Base-by-base conservation (phyloP, 2,113 vertebrate genomes). In the Chamaea fasciata region DNA sequence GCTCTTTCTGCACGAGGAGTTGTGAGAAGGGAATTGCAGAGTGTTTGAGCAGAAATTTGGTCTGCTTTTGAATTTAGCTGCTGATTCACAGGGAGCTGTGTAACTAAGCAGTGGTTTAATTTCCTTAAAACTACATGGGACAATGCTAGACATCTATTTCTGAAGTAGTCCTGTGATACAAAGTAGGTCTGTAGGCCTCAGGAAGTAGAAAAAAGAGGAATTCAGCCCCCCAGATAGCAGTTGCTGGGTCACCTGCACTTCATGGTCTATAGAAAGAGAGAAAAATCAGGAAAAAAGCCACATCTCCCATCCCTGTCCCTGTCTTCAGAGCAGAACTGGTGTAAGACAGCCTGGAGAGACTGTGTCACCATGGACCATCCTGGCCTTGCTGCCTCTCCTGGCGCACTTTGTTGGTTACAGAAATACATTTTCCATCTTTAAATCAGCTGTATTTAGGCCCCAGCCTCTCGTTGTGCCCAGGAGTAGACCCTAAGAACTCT, bases 1-100 rank as follows among this genome's bases (percentile, higher is more conserved):
- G 83, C 80, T 92, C 53, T 90, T 90, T 89, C 63, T 91, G 60
- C 87, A 89, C 55, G 1, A 93, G 93, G 94, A 94, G 89, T 87
- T 90, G 81, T 78, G 65, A 95, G 95, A 94, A 94, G 56, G 44
- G 83, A 57, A 59, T 91, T 71, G 89, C 68, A 39, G 84, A 83
- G 79, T 10, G 50, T 77, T 55, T 24, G 57, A 78, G 62, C 44
- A 49, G 73, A 70, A 78, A 95, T 83, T 42, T 39, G 35, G 31
- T 42, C 70, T 57, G 83, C 87, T 87, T 95, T 89, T 91, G 83
- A 96, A 87, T 76, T 71, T 41, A 87, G 91, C 73, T 68, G 78
- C 81, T 64, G 53, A 67, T 74, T 92, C 87, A 56, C 35, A 13
- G 27, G 80, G 83, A 63, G 49, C 78, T 64, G 44, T 89, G 57